A percentile compares a stretch with the other conserved stretches of the same genome.
Evolutionary conservation across 2,888 invertebrate species (phyloP).

Genomic region (Cerastis rubricosa): DNA sequence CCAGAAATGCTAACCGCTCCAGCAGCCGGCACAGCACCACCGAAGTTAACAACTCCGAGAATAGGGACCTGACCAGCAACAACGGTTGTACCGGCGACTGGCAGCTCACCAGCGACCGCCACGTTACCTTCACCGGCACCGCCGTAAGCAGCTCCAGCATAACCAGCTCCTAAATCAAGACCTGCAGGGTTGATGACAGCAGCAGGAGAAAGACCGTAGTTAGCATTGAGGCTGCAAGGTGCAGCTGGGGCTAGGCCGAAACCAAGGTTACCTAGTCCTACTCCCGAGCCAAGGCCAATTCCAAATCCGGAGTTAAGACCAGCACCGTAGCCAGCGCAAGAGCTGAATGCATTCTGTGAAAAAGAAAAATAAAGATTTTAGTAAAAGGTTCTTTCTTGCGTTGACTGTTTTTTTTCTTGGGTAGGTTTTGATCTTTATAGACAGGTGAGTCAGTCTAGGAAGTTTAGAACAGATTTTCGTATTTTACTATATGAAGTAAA

Average conservation of each 20-base stretch:
- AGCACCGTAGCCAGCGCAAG: conserved; percentile 20
- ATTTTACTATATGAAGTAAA: too few relatives aligned
- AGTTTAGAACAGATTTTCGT: too few relatives aligned
- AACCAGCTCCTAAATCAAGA: conserved; percentile 3
- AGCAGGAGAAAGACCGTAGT: conserved; percentile 6
- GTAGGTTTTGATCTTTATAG: too few relatives aligned
- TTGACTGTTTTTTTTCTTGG: too few relatives aligned
- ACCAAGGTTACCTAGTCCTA: background rate
- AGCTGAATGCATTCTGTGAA: conserved; percentile 28
- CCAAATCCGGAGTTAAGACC: background rate
- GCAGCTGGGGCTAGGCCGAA: background rate
- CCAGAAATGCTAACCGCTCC: conserved; percentile 45
- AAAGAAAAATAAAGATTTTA: background rate
- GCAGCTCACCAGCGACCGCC: conserved; percentile 68
- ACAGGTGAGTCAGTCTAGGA: too few relatives aligned
- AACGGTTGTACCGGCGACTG: conserved; percentile 48
- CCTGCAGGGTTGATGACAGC: background rate
- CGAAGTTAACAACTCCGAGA: conserved; percentile 67
- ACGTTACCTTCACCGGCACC: conserved; percentile 71
- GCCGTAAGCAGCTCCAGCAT: conserved; percentile 14
- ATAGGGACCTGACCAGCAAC: conserved; percentile 67
- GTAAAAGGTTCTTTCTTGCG: too few relatives aligned
- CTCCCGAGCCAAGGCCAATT: too few relatives aligned
- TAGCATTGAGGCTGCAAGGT: background rate
- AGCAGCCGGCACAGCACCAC: conserved; percentile 35